phyloP scores from a whole-genome alignment of 2,888 invertebrate species.

The Lordiphosa fenestrarum region DNA sequence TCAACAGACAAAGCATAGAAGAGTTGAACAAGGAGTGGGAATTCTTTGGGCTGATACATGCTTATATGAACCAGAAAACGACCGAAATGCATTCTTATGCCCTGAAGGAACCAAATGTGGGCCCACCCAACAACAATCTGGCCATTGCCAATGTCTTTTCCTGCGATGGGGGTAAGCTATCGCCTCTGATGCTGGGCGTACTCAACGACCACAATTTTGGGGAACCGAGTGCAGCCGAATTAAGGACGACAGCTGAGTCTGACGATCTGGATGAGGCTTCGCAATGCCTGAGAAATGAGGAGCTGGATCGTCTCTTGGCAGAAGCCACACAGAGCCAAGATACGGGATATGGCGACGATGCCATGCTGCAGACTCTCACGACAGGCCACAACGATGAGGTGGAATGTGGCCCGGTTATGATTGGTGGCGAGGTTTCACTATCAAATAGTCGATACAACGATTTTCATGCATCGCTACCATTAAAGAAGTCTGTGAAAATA shows the following conservation, averaged over 20 bases:
- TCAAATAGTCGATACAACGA: slow-evolving; percentile 24
- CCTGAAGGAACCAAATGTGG: slow-evolving; percentile 53
- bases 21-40: slow-evolving; percentile 76
- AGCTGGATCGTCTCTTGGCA: slow-evolving; percentile 23
- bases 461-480: background rate
- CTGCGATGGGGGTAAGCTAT: slow-evolving; percentile 24
- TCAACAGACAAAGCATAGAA: slow-evolving; percentile 39
- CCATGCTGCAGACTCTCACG: slow-evolving; percentile 4
- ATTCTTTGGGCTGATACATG: slow-evolving; percentile 76
- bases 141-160: slow-evolving; percentile 35
- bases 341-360: slow-evolving; percentile 1
- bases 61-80: slow-evolving; percentile 77
- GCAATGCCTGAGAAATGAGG: slow-evolving; percentile 18
- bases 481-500: background rate
- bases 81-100: slow-evolving; percentile 78
- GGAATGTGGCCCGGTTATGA: slow-evolving; percentile 24
- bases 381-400: slow-evolving; percentile 15
- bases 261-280: background rate
- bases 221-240: slow-evolving; percentile 21
- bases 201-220: slow-evolving; percentile 73
- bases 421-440: slow-evolving; percentile 29
- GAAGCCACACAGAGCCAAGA: slow-evolving; percentile 13
- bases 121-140: slow-evolving; percentile 16
- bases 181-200: slow-evolving; percentile 38
- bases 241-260: background rate